phyloP scores from a whole-genome alignment of 1,140 invertebrate genomes.

The Solenopsis invicta region DNA sequence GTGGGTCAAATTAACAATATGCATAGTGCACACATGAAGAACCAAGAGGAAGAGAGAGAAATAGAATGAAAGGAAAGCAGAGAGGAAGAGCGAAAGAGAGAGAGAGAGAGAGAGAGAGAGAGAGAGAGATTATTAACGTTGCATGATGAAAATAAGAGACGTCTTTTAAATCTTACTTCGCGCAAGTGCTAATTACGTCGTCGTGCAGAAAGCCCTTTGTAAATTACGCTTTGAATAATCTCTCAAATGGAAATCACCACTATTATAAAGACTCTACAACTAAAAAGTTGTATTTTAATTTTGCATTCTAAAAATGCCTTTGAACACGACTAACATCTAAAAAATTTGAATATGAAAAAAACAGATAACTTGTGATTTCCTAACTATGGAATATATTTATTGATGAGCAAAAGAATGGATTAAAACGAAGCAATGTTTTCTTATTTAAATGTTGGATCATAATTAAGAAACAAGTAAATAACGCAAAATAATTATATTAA shows the following conservation, averaged over 20 bases:
- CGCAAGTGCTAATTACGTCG: slow-evolving; percentile 43
- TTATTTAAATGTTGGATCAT: neutral
- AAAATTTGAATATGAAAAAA: neutral
- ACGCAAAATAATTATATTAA: neutral
- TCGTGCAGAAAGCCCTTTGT: slow-evolving; percentile 31
- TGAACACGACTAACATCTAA: neutral
- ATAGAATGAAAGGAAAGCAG: neutral
- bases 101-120: neutral
- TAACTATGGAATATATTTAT: neutral
- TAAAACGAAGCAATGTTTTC: neutral
- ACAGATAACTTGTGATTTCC: neutral
- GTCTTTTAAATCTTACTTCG: slow-evolving; percentile 58
- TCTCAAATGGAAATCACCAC: slow-evolving; percentile 34
- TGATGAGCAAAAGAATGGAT: neutral
- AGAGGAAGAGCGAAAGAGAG: slow-evolving; percentile 10
- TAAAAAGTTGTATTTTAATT: slow-evolving; percentile 41
- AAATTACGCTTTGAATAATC: slow-evolving; percentile 54
- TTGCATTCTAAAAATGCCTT: neutral
- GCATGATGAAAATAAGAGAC: slow-evolving; percentile 41
- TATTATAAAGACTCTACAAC: neutral
- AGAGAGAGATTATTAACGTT: slow-evolving; percentile 33
- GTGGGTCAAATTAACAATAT: slow-evolving; percentile 73
- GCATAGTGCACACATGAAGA: neutral
- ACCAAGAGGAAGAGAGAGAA: neutral
- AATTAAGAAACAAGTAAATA: neutral